A percentile compares a stretch with the other conserved stretches of the same genome.
Conservation (phyloP, 2,888 invertebrate species). For the Drosophila emarginata region DNA sequence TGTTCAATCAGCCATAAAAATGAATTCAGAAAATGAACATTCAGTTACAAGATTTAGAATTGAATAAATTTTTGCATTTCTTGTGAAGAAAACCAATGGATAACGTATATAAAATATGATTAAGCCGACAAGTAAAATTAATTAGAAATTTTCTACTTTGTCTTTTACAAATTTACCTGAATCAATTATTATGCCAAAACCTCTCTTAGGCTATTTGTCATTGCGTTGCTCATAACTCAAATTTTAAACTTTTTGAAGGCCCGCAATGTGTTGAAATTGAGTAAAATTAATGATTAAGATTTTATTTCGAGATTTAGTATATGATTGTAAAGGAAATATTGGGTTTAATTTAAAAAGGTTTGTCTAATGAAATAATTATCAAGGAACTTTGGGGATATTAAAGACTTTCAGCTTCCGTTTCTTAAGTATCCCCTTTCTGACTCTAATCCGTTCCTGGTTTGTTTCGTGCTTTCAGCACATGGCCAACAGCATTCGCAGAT, state of each 20-base stretch:
- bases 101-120: background rate
- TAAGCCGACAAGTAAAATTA: background rate
- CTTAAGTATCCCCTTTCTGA: background rate
- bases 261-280: background rate
- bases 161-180: background rate
- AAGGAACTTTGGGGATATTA: too few species aligned
- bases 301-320: background rate
- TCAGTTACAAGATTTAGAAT: too few species aligned
- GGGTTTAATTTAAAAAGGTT: too few species aligned
- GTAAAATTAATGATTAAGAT: too few species aligned
- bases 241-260: background rate
- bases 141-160: background rate
- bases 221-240: background rate
- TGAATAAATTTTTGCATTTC: background rate
- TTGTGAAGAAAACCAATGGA: background rate
- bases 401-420: too few species aligned
- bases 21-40: background rate
- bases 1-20: conserved; percentile 5
- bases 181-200: background rate
- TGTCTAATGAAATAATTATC: too few species aligned
- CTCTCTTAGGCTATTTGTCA: background rate
- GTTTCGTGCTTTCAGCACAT: background rate
- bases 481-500: background rate
- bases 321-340: too few species aligned
- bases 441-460: background rate